Percentiles rank a stretch among this genome's conserved stretches.
These are phyloP conservation scores for Engraulis encrasicolus DNA, from an alignment of 2,113 vertebrate genomes.

Conservation along the genomic window DNA sequence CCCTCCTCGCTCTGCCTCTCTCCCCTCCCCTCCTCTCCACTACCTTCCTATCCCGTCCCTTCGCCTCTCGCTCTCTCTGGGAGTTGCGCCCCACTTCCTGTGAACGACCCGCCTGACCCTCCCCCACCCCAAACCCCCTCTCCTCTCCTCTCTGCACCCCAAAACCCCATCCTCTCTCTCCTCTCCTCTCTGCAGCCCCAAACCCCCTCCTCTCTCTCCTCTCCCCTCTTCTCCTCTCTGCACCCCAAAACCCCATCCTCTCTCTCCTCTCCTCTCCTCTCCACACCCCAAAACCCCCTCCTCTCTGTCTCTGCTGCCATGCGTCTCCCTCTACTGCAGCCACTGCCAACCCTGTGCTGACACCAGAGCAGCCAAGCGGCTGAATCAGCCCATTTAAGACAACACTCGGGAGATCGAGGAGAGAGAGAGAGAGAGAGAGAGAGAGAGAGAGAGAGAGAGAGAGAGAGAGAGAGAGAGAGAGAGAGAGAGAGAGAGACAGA, in stretches of 20 bases:
- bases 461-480: neutral
- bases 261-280: too few relatives aligned
- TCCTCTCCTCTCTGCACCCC: neutral
- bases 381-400: slow-evolving; percentile 26
- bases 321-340: neutral
- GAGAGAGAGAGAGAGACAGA: neutral
- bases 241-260: too few relatives aligned
- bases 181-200: too few relatives aligned
- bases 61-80: slow-evolving; percentile 55
- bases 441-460: neutral
- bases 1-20: too few relatives aligned
- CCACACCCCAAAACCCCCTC: too few relatives aligned
- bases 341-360: slow-evolving; percentile 14
- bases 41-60: too few relatives aligned
- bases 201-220: too few relatives aligned
- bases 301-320: too few relatives aligned
- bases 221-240: too few relatives aligned
- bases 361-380: neutral
- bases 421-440: neutral
- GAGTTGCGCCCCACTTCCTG: slow-evolving; percentile 43
- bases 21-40: too few relatives aligned
- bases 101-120: too few relatives aligned
- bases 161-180: too few relatives aligned
- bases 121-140: neutral
- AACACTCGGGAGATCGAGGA: neutral